These are phyloP conservation scores for Rissa tridactyla DNA, from an alignment of 2,113 vertebrate species.

Conservation along the genomic window DNA sequence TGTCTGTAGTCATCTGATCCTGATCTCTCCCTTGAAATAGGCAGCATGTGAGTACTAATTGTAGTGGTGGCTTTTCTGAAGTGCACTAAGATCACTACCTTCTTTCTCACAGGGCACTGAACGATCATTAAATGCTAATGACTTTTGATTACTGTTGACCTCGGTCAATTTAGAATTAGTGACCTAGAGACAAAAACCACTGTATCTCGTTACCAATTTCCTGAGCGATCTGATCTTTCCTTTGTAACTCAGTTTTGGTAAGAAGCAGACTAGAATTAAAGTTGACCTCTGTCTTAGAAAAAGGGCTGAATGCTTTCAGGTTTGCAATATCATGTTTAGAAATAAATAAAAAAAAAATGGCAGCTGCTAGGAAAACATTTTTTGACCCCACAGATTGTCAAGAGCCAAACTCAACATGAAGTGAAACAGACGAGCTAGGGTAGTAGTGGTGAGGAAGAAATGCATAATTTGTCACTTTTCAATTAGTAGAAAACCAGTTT, in stretches of 20 bases:
- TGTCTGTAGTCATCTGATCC: neutral
- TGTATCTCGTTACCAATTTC: slow-evolving; percentile 70
- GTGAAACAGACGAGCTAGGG: neutral
- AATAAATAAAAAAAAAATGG: neutral
- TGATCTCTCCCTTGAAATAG: neutral
- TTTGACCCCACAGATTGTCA: neutral
- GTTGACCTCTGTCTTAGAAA: slow-evolving; percentile 43
- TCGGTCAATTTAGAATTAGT: slow-evolving; percentile 63
- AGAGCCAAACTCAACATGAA: neutral
- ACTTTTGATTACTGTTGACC: slow-evolving; percentile 69
- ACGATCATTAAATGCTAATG: slow-evolving; percentile 68
- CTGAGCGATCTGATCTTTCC: slow-evolving; percentile 54
- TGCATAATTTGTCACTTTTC: neutral
- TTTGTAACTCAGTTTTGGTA: slow-evolving; percentile 45
- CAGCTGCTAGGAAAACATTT: neutral
- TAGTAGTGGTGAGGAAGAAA: neutral
- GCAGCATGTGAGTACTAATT: slow-evolving; percentile 18
- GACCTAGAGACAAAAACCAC: slow-evolving; percentile 55
- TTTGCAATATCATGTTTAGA: slow-evolving; percentile 23
- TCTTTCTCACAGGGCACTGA: slow-evolving; percentile 39
- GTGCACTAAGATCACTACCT: slow-evolving; percentile 13
- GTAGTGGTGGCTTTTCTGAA: slow-evolving; percentile 11
- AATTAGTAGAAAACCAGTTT: neutral
- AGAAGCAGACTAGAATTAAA: slow-evolving; percentile 44
- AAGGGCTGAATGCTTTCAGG: slow-evolving; percentile 19